Percentiles rank a stretch among this genome's conserved stretches.
Evolutionary conservation across 2,888 invertebrate species (phyloP).

Genomic region (Apomyelois bistriatella): DNA sequence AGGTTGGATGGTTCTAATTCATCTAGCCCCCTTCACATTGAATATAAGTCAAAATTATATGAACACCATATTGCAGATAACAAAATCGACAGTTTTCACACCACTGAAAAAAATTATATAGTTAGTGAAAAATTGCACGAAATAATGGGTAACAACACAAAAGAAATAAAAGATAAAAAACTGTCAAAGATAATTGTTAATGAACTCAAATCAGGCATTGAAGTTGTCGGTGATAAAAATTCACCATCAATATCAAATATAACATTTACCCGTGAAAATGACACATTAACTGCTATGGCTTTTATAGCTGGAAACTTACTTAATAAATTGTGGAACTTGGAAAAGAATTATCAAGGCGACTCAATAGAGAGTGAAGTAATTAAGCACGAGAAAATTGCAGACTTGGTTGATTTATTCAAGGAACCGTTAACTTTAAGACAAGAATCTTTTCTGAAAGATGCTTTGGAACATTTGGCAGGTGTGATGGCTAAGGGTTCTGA

Average conservation of each 20-base stretch:
- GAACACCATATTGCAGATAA: constrained; percentile 53
- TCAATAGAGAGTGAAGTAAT: constrained; percentile 52
- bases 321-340: constrained; percentile 69
- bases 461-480: constrained; percentile 54
- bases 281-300: constrained; percentile 66
- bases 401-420: constrained; percentile 62
- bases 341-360: constrained; percentile 48
- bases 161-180: constrained; percentile 47
- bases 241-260: constrained; percentile 59
- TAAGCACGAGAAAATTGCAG: constrained; percentile 61
- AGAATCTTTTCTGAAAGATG: constrained; percentile 58
- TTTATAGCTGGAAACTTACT: constrained; percentile 68
- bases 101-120: constrained; percentile 31
- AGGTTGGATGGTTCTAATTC: constrained; percentile 30
- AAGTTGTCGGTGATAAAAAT: constrained; percentile 53
- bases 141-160: constrained; percentile 46
- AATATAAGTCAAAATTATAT: constrained; percentile 45
- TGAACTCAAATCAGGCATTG: constrained; percentile 54
- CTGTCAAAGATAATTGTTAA: constrained; percentile 63
- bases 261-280: constrained; percentile 68
- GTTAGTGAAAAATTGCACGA: constrained; percentile 37
- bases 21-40: constrained; percentile 49
- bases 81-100: constrained; percentile 48
- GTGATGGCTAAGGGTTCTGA: constrained; percentile 47
- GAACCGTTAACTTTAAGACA: constrained; percentile 63